Conservation (phyloP, 2,888 invertebrate genomes). For the Hirtodrosophila cameraria region DNA sequence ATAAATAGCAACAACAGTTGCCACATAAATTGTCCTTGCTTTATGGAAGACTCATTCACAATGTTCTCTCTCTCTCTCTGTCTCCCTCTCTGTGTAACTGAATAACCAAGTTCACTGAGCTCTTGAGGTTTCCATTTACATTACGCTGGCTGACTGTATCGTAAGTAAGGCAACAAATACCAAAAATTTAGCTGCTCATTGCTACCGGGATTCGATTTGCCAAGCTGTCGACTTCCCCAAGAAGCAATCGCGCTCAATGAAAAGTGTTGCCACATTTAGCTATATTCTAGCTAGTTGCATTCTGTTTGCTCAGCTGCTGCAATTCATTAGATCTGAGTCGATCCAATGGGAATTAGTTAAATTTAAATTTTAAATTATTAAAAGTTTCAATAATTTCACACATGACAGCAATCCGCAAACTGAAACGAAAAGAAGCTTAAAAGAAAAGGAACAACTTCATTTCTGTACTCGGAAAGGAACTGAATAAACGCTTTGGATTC, state of each 20-base stretch:
- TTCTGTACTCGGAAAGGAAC: no score
- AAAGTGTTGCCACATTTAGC: slow-evolving; percentile 30
- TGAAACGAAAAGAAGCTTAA: no score
- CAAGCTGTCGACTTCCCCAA: background rate
- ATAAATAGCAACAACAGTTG: slow-evolving; percentile 16
- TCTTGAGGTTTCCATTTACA: slow-evolving; percentile 48
- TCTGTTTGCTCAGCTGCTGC: no score
- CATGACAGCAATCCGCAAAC: no score
- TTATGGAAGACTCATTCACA: slow-evolving; percentile 9
- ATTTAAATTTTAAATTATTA: no score
- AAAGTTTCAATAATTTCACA: no score
- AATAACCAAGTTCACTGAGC: slow-evolving; percentile 21
- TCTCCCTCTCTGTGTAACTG: slow-evolving; percentile 1
- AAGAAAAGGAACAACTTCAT: no score
- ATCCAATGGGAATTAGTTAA: no score
- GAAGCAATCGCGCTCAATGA: background rate
- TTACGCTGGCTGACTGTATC: slow-evolving; percentile 22
- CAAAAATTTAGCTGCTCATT: slow-evolving; percentile 55
- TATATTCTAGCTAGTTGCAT: slow-evolving; percentile 11
- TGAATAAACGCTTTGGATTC: no score
- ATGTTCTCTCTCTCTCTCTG: no score
- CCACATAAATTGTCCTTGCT: slow-evolving; percentile 58
- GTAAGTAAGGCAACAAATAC: slow-evolving; percentile 49
- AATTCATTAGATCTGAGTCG: no score
- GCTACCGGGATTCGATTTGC: slow-evolving; percentile 61